Base-by-base conservation (phyloP, 2,113 vertebrate genomes). In the Jacana jacana region DNA sequence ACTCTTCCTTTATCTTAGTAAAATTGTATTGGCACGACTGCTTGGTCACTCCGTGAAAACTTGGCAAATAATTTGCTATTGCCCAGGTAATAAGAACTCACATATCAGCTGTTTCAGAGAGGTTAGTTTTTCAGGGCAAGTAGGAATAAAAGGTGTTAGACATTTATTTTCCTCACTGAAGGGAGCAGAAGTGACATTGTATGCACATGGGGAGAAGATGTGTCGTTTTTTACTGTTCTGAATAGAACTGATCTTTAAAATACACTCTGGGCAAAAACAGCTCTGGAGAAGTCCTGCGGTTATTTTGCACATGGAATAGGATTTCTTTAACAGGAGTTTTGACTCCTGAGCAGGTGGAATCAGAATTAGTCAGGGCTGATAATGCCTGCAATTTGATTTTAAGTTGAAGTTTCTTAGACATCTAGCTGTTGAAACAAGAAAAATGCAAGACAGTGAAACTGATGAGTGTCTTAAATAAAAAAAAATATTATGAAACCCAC, bases 171-270 rank as follows among this genome's bases (percentile, higher is more conserved):
- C 52, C 64, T 87, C 69, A 75, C 33, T 72, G 57, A 81, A 81
- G 14, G 35, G 25, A 86, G 35, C 16, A 91, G 40, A 71, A 57
- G 2, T 64, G 72, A 60, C 69, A 64, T 44, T 52, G 33, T n/a
- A 79, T n/a, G 15, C 11, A 64, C 20, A 60, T 28, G 23, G 31
- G 37, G 60, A 81, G 61, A 86, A 52, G 5, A 54, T 0, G 0
- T 35, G 14, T 40, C 68, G 6, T 6, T 77, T 86, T 77, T 18
- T 69, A 48, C 16, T 64, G 12, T 55, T 86, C 48, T 81, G 55
- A 84, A 70, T 46, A 73, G 49, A 93, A 42, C 18, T 70, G 17
- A 4, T 66, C 13, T 93, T 93, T 60, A 78, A 89, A 90, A 84
- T 52, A 31, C 33, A 40, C 33, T 23, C 3, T 64, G 30, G 27